Base-by-base conservation (phyloP, 1,140 invertebrate genomes). In the Monochamus saltuarius region DNA sequence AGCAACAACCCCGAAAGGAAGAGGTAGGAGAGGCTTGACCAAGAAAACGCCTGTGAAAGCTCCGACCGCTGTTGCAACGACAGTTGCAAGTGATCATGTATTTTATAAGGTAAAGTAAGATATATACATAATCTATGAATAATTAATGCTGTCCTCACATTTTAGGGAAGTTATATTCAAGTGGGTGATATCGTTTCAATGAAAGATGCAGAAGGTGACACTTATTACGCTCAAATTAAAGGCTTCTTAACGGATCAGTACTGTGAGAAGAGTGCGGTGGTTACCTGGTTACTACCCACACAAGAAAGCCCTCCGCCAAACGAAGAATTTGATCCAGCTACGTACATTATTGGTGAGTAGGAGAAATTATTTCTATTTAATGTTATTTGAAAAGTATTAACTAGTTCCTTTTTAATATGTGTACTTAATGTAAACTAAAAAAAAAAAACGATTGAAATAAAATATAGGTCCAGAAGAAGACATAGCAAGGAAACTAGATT, bases 391-490 rank as follows among this genome's bases (percentile, higher is more conserved):
- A n/a, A n/a, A n/a, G n/a, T n/a, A n/a, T n/a, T n/a, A n/a, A n/a
- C n/a, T n/a, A n/a, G n/a, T n/a, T n/a, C n/a, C n/a, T n/a, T n/a
- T n/a, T n/a, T n/a, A n/a, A n/a, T n/a, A n/a, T n/a, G n/a, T n/a
- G n/a, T n/a, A n/a, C n/a, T n/a, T n/a, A n/a, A n/a, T n/a, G n/a
- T n/a, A n/a, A n/a, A n/a, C n/a, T n/a, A n/a, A n/a, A n/a, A n/a
- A n/a, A n/a, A n/a, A n/a, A n/a, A n/a, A n/a, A n/a, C n/a, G n/a
- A n/a, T n/a, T n/a, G n/a, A n/a, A n/a, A n/a, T n/a, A n/a, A n/a
- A n/a, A n/a, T n/a, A n/a, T 75, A 91, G 89, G 94, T 7, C 92
- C 92, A 34, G 92, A 95, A 74, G 94, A 97, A 82, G 93, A 96
- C 67, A 78, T 94, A 4, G 91, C 92, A 0, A 80, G 93, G 4